Base-by-base conservation (phyloP, 2,888 invertebrate species). In the Lithophane ornitopus region DNA sequence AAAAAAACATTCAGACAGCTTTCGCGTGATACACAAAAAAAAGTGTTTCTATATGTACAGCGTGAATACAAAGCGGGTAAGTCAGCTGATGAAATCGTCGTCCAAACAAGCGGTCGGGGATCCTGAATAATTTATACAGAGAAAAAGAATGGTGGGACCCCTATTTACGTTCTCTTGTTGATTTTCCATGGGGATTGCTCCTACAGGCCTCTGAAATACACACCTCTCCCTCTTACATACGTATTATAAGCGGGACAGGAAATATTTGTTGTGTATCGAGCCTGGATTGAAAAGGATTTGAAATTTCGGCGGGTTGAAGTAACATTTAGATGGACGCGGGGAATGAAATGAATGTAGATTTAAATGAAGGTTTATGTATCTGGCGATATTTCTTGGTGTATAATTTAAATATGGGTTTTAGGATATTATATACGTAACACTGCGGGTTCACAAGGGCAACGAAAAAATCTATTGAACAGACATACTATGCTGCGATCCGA, bases 91-190 rank as follows among this genome's bases (percentile, higher is more conserved):
- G 93, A 94, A 94, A 94, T 92, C 90, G 89, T 88, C 89, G 89
- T 89, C 86, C 91, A 91, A 93, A 93, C 92, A 92, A 91, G 92
- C 92, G 93, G 92, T 90, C 82, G 89, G 89, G 78, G 89, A 87
- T 89, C 86, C 88, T 93, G 94, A 92, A 95, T 95, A 94, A 94
- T 94, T 94, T 94, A 94, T 91, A 90, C 89, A 88, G 84, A 88
- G 89, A 89, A 93, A 94, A 93, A 93, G 92, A 92, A 92, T 90
- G 82, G 78, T 84, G 88, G 89, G 85, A 86, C 90, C 92, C 91
- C 89, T 91, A 91, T 93, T 93, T 93, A 92, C 90, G 90, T 89
- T 89, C 78, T 88, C 88, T 89, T 94, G 94, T 93, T 93, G 94
- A 94, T 94, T 93, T 94, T 93, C 91, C 92, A 88, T 88, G 84